Evolutionary conservation across 2,888 invertebrate species (phyloP).

Genomic region (Norana najaformis): DNA sequence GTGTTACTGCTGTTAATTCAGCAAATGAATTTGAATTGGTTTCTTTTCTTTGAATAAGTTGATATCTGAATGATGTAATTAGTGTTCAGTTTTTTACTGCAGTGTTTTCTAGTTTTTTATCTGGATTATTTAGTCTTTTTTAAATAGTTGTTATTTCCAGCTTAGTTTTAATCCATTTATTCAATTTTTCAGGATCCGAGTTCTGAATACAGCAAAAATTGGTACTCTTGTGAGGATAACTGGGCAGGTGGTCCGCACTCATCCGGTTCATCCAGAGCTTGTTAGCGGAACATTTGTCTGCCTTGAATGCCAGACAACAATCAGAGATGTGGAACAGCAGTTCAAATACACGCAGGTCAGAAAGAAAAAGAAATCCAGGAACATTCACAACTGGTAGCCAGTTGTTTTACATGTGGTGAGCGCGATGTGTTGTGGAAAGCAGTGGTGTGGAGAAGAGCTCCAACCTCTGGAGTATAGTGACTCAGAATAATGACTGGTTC

Average conservation of each 20-base stretch:
- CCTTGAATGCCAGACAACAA: conserved; percentile 89
- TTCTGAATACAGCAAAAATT: conserved; percentile 87
- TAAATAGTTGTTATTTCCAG: too few species aligned
- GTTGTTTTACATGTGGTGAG: too few species aligned
- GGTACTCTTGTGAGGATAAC: conserved; percentile 91
- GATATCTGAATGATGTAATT: background rate
- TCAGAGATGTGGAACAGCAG: conserved; percentile 94
- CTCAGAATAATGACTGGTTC: background rate
- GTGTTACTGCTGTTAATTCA: too few species aligned
- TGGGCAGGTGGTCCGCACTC: conserved; percentile 84
- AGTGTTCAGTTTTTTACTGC: background rate
- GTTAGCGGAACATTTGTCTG: conserved; percentile 85
- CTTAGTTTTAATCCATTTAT: background rate
- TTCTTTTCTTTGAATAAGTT: too few species aligned
- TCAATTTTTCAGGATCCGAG: conserved; percentile 69
- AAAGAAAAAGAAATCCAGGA: background rate
- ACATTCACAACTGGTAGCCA: background rate
- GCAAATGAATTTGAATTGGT: too few species aligned
- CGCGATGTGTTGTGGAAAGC: background rate
- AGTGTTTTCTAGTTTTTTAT: background rate
- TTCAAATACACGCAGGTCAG: conserved; percentile 81
- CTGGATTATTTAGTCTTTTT: background rate
- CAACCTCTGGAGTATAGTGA: background rate
- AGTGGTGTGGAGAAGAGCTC: background rate
- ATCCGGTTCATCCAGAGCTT: conserved; percentile 97